Base-by-base conservation (phyloP, 2,797 vertebrate genomes). In the Clarias laeviceps region DNA sequence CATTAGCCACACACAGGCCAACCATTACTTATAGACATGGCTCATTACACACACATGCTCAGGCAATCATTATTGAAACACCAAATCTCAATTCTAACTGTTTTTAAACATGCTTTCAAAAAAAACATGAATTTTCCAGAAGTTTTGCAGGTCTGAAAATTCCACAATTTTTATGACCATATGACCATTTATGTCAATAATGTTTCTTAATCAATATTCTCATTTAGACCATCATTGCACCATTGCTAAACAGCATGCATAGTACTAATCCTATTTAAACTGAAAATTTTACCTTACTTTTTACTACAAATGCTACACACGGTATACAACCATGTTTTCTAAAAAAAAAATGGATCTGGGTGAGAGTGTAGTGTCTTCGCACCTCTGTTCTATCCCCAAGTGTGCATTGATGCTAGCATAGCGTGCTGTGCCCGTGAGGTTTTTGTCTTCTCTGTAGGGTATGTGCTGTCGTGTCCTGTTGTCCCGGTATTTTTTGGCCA, bases 361-460 rank as follows among this genome's bases (percentile, higher is more conserved):
- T 79, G 22, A 62, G 22, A 0, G 74, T 82, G 45, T 82, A 54
- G 18, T 56, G 65, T 82, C 18, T 57, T 90, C 93, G 93, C 85
- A 99, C 98, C 98, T 99, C 93, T 99, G 98, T 93, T 99, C 98
- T 90, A 99, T 99, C 92, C 98, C 98, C 93, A 99, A 95, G 84
- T 99, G 98, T 92, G 98, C 98, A 87, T 99, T 99, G 94, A 99
- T 99, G 93, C 98, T 99, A 92, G 98, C 98, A n/a, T 99, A 99
- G 76, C 98, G 98, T 87, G 98, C 98, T 84, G 98, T 99, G 93
- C 98, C 98, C 87, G 98, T 99, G 90, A 99, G 96, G 89, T 99
- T 99, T 95, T 99, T 99, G 96, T 99, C 98, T 99, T 99, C 98
- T 98, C 98, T 98, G 95, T 99, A 99, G 24, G 98, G 98, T 97